Evolutionary conservation across 1,140 invertebrate species (phyloP).

Genomic region (Calliopsis andreniformis): DNA sequence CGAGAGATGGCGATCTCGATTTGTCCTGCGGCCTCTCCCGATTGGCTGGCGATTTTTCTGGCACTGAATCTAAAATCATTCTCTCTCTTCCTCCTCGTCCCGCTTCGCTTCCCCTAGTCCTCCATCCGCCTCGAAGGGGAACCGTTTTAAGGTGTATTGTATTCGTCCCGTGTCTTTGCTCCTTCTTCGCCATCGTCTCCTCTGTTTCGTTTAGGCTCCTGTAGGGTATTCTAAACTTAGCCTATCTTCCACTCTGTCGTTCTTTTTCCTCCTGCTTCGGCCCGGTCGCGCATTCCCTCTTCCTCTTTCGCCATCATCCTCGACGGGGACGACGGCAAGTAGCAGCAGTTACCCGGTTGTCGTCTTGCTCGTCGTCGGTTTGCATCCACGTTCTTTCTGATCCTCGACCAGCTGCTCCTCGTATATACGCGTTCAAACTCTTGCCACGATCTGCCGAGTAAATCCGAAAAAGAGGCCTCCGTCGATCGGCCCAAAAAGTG

Average conservation of each 20-base stretch:
- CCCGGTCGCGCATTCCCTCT: conserved; percentile 28
- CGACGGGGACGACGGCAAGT: too few species aligned
- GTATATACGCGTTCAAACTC: conserved; percentile 28
- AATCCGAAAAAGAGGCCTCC: background rate
- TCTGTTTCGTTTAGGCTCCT: conserved; percentile 27
- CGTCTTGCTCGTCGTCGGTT: background rate
- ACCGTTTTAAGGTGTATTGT: conserved; percentile 50
- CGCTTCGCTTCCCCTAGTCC: background rate
- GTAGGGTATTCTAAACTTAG: conserved; percentile 39
- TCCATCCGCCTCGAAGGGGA: background rate
- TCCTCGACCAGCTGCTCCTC: conserved; percentile 7
- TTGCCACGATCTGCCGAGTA: conserved; percentile 26
- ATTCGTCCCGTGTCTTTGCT: conserved; percentile 35
- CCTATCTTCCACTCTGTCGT: conserved; percentile 21
- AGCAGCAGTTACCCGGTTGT: background rate
- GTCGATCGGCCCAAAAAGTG: background rate
- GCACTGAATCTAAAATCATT: conserved; percentile 63
- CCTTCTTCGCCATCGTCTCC: conserved; percentile 27
- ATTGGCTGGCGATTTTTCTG: conserved; percentile 61
- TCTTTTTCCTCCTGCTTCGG: background rate
- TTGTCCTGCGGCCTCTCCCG: conserved; percentile 35
- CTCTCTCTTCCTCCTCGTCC: conserved; percentile 15
- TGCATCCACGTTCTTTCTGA: conserved; percentile 15
- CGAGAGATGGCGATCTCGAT: conserved; percentile 59
- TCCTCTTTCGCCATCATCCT: background rate